Evolutionary conservation across 2,888 invertebrate genomes (phyloP), one percentile per base, ranked within the genome.

Genomic region (Heliconius ismenius): DNA sequence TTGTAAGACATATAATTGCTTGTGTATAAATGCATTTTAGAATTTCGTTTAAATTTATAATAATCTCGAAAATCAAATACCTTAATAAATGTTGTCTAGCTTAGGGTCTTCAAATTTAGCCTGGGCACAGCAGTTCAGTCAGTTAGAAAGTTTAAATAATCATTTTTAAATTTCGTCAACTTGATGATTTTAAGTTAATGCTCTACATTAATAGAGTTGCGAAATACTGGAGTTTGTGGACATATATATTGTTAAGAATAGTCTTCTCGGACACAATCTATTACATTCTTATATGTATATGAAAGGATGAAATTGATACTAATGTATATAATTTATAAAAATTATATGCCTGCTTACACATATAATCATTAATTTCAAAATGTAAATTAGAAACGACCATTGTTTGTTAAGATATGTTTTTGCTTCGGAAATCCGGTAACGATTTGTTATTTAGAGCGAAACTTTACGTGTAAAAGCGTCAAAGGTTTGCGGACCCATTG

Each of bases 341-440:
- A n/a, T 10, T 0, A 54, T 54, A 3, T 54, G 21, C 10, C n/a
- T 18, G 18, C 3, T n/a, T 10, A n/a, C n/a, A 58, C 10, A 58
- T 39, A 39, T 36, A 36, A 18, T 54, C 24, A 21, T 0, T 13
- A 21, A 7, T 54, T 28, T 54, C 21, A 54, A 28, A 54, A 54
- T 54, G 28, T 26, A 6, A 54, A 58, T 70, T 58, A 32, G 32
- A 54, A 70, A 11, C n/a, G 9, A 58, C 15, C n/a, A 58, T 32
- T 32, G 24, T n/a, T 54, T 49, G 11, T n/a, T 70, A 69, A 69
- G 32, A 58, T 9, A n/a, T 58, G 58, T 58, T n/a, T 70, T 70
- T 76, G 74, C 82, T 84, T 91, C 89, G 92, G 92, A 92, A 88
- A 92, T 93, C 92, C 92, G 92, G 92, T 86, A 86, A 88, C 88